Conservation (phyloP, 2,797 vertebrate genomes). For the Mormyrus proboscirostris region DNA sequence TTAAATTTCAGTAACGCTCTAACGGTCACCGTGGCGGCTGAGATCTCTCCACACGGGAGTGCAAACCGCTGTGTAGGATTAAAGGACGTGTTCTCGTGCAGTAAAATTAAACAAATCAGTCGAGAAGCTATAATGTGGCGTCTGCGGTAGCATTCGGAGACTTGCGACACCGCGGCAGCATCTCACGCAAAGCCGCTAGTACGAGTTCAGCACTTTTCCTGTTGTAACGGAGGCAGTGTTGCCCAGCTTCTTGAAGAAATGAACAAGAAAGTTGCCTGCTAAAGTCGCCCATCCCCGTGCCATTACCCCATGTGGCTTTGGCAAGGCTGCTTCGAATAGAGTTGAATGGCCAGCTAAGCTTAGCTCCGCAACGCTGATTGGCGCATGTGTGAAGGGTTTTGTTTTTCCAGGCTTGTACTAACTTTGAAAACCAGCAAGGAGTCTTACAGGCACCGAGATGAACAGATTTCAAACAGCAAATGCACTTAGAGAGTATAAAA, state of each 20-base stretch:
- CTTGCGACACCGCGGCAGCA: neutral
- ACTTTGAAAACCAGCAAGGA: neutral
- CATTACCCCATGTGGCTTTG: conserved; percentile 2
- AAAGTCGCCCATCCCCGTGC: neutral
- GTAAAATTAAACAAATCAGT: neutral
- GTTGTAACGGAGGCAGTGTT: neutral
- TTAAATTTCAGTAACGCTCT: neutral
- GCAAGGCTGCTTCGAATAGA: neutral
- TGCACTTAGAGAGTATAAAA: neutral
- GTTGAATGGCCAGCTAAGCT: neutral
- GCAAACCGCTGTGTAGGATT: neutral
- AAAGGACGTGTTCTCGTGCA: neutral
- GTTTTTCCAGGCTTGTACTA: neutral
- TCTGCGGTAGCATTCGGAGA: neutral
- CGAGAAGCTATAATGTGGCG: neutral
- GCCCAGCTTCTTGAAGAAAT: neutral
- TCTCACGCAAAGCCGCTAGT: neutral
- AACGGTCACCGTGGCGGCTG: neutral
- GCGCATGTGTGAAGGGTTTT: neutral
- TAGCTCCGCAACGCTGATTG: neutral
- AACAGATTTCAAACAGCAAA: neutral
- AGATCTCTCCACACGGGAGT: neutral
- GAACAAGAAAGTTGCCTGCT: neutral
- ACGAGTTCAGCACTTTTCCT: neutral
- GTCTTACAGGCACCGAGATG: neutral